A percentile compares a stretch with the other conserved stretches of the same genome.
These are phyloP conservation scores for Cervus canadensis DNA, from an alignment of 2,113 vertebrate species.

Conservation along the genomic window DNA sequence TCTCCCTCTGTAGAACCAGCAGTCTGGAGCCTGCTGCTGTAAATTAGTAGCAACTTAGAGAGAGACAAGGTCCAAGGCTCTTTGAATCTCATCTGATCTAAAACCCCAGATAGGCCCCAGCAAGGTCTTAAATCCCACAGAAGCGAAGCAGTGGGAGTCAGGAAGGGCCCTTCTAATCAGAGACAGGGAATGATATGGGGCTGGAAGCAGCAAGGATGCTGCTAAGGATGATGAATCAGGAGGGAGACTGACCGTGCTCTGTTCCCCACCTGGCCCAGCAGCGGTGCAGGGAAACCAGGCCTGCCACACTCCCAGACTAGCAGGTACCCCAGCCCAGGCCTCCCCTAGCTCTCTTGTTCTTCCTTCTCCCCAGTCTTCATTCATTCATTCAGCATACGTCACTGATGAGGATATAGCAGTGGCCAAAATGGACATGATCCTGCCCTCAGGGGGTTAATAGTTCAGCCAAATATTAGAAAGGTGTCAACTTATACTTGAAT, in stretches of 20 bases:
- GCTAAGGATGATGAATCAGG: not conserved
- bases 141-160: not conserved
- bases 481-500: not conserved
- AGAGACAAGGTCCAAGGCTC: not conserved
- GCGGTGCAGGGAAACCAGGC: not conserved
- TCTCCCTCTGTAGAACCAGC: not conserved
- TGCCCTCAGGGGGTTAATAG: not conserved
- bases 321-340: not conserved
- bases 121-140: not conserved
- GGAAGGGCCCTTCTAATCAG: not conserved
- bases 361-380: not conserved
- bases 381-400: not conserved
- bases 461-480: not conserved
- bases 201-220: not conserved
- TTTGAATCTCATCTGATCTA: not conserved
- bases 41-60: not conserved
- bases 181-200: not conserved
- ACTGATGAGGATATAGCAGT: not conserved
- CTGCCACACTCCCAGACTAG: not conserved
- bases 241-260: not conserved
- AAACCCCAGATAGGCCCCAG: not conserved
- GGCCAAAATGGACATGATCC: not conserved
- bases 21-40: not conserved
- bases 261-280: too few relatives aligned
- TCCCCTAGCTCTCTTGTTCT: not conserved